Evolutionary conservation across 2,888 invertebrate species (phyloP).

Genomic region (Eristalis tenax): DNA sequence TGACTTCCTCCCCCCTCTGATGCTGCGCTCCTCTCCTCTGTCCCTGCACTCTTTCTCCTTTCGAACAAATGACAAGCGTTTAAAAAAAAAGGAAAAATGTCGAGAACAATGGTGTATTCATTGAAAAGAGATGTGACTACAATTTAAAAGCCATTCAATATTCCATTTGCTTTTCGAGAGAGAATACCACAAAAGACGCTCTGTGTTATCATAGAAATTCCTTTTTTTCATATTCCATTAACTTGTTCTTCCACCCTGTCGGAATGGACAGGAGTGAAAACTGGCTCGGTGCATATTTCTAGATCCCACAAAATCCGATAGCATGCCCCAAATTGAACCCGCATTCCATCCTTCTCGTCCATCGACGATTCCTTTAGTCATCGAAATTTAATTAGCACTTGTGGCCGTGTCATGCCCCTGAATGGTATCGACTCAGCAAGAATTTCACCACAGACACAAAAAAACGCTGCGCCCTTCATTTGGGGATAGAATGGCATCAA

Average conservation of each 20-base stretch:
- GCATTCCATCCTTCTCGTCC: constrained; percentile 9
- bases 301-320: constrained; percentile 4
- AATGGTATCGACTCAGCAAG: constrained; percentile 37
- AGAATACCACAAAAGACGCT: constrained; percentile 5
- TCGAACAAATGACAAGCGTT: not conserved
- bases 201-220: not conserved
- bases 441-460: constrained; percentile 4
- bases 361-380: constrained; percentile 48
- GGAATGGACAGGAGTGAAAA: not conserved
- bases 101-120: not conserved
- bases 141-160: not conserved
- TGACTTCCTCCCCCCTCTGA: not conserved
- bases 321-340: constrained; percentile 18
- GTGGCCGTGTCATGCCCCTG: constrained; percentile 32
- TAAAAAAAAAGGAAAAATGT: not conserved
- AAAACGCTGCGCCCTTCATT: constrained; percentile 25
- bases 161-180: constrained; percentile 6
- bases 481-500: constrained; percentile 19
- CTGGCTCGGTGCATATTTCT: not conserved
- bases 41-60: not conserved
- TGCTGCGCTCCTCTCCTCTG: not conserved
- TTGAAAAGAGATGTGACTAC: not conserved
- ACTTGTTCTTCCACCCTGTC: not conserved
- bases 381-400: constrained; percentile 50
- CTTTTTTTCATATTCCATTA: not conserved